These are phyloP conservation scores for Sarcophaga subvicina DNA, from an alignment of 2,888 invertebrate species.

Conservation along the genomic window DNA sequence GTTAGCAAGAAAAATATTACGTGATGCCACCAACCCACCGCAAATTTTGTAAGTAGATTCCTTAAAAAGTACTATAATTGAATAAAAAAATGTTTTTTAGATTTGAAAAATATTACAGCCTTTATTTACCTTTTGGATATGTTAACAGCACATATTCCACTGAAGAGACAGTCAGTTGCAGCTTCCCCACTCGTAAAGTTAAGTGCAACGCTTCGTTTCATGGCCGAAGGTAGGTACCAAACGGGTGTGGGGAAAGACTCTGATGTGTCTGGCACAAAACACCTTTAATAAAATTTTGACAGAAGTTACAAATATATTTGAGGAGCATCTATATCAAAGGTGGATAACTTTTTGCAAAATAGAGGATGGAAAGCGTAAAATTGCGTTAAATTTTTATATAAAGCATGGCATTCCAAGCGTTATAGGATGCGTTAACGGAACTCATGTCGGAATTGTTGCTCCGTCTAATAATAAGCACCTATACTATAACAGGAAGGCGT, in stretches of 20 bases:
- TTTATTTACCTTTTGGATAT: slow-evolving; percentile 38
- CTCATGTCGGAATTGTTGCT: slow-evolving; percentile 40
- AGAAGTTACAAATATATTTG: slow-evolving; percentile 35
- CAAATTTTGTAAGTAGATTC: slow-evolving; percentile 40
- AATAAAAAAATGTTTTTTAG: slow-evolving; percentile 33
- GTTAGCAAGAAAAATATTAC: slow-evolving; percentile 36
- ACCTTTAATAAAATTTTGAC: slow-evolving; percentile 33
- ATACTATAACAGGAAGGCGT: slow-evolving; percentile 31
- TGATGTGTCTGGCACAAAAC: slow-evolving; percentile 39
- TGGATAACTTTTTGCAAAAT: slow-evolving; percentile 35
- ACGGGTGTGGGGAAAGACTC: slow-evolving; percentile 27
- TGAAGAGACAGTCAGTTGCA: background rate
- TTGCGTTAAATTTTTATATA: slow-evolving; percentile 34
- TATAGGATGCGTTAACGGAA: slow-evolving; percentile 44
- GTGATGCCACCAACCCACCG: slow-evolving; percentile 41
- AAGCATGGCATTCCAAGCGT: slow-evolving; percentile 46
- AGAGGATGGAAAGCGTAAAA: slow-evolving; percentile 25
- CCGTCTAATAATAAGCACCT: slow-evolving; percentile 31
- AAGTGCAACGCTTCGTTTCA: slow-evolving; percentile 35
- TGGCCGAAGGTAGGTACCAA: slow-evolving; percentile 37
- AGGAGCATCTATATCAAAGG: slow-evolving; percentile 21
- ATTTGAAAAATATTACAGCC: slow-evolving; percentile 50
- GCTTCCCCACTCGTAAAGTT: slow-evolving; percentile 6
- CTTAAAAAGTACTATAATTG: slow-evolving; percentile 28
- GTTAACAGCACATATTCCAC: slow-evolving; percentile 9